Base-by-base conservation (phyloP, 2,888 invertebrate species). In the Lacanobia wlatinum region DNA sequence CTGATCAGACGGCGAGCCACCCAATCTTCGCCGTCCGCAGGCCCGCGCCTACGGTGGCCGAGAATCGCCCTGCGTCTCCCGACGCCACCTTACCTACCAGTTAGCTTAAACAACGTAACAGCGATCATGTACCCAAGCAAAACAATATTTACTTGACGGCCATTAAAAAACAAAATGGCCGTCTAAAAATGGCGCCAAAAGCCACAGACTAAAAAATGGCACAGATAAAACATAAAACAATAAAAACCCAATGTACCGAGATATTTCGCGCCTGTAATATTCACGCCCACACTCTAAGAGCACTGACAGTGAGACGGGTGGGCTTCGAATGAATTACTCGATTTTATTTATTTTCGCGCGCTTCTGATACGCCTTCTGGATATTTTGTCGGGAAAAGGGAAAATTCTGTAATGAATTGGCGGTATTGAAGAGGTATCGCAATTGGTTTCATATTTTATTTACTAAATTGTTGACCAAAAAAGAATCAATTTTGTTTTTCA, bases 261-360 rank as follows among this genome's bases (percentile, higher is more conserved):
- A 78, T 81, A 83, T 84, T 87, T 84, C 63, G 76, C 28, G 71
- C 56, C 68, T 72, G 66, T 80, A 78, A 86, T 83, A 78, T 78
- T 81, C 83, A 84, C 87, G 83, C 87, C 87, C 78, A 76, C 83
- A 62, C 68, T 74, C 66, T 70, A 73, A 65, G 80, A 73, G 70
- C n/a, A 14, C 62, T 87, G 88, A 89, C 89, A 88, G 88, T 89
- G 88, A 88, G 79, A 82, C 76, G 88, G 88, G 89, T 87, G 70
- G 61, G 68, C 79, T 78, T n/a, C 14, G 74, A 81, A 86, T 84
- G 83, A 87, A 85, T 86, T 83, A 87, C 83, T 82, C 68, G 59
- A 73, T 83, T 83, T 83, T 78, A 76, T 84, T 77, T 87, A 80
- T 80, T 78, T 85, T 78, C 73, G 34, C 58, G 23, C 10, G 43